Conservation (phyloP, 2,797 vertebrate genomes). For the Anabas testudineus region DNA sequence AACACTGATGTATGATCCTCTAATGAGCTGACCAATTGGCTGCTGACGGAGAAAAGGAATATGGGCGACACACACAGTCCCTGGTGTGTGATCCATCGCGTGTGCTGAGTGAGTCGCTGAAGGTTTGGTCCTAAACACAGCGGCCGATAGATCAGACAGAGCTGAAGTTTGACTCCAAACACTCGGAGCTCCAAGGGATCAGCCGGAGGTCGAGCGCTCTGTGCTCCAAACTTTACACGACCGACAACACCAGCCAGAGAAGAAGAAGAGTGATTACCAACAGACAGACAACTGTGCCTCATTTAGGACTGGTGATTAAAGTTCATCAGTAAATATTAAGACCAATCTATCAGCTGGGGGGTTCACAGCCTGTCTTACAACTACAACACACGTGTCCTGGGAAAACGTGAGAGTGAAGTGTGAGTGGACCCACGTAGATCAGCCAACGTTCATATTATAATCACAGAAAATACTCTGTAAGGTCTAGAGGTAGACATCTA, state of each 20-base stretch:
- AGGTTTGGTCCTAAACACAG: slow-evolving; percentile 60
- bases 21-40: slow-evolving; percentile 81
- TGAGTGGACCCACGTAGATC: background rate
- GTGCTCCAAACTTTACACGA: background rate
- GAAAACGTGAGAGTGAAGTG: slow-evolving; percentile 2
- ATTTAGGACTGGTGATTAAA: slow-evolving; percentile 49
- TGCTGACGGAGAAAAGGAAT: slow-evolving; percentile 79
- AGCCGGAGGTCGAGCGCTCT: slow-evolving; percentile 54
- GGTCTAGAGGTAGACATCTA: too few species aligned
- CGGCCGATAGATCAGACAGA: slow-evolving; percentile 63
- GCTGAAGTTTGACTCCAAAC: slow-evolving; percentile 72
- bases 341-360: slow-evolving; percentile 43
- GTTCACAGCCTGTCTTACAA: background rate
- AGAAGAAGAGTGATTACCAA: slow-evolving; percentile 31
- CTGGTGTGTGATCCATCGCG: slow-evolving; percentile 58
- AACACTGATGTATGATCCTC: slow-evolving; percentile 72
- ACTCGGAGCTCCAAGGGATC: slow-evolving; percentile 53
- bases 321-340: slow-evolving; percentile 57
- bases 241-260: background rate
- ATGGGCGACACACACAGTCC: slow-evolving; percentile 61
- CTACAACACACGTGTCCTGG: slow-evolving; percentile 20
- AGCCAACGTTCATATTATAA: background rate
- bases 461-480: background rate
- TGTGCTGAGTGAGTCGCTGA: slow-evolving; percentile 50
- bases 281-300: slow-evolving; percentile 30